Conservation (phyloP, 2,113 vertebrate species). For the Accipiter cooperii region DNA sequence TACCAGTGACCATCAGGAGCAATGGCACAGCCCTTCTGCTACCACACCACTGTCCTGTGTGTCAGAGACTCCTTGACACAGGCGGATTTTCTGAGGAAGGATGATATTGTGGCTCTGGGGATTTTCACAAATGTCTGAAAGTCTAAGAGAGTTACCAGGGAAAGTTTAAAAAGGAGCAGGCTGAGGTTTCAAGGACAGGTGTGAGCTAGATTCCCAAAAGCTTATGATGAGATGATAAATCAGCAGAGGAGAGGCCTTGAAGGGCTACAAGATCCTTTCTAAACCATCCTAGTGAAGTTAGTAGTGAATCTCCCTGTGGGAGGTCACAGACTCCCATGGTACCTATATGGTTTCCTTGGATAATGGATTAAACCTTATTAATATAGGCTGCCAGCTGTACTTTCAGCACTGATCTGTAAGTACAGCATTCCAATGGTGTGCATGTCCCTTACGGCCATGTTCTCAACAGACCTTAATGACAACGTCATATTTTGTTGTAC, state of each 20-base stretch:
- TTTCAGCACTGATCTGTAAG: neutral
- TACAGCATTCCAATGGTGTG: neutral
- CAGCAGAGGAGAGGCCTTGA: neutral
- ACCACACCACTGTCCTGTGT: neutral
- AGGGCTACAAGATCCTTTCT: neutral
- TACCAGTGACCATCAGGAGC: neutral
- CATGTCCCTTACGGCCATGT: neutral
- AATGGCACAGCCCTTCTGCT: neutral
- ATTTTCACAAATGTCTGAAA: neutral
- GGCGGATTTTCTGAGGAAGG: accelerated
- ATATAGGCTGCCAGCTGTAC: neutral
- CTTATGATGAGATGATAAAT: neutral
- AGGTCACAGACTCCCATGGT: neutral
- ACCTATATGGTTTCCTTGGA: neutral
- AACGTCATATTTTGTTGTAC: neutral
- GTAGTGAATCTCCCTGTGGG: neutral
- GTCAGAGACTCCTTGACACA: neutral
- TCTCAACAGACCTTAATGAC: neutral
- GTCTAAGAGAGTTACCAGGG: neutral
- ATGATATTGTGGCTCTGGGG: neutral
- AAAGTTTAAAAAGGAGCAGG: neutral
- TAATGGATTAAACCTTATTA: neutral
- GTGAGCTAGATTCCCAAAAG: neutral
- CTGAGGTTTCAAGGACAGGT: neutral
- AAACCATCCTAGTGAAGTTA: neutral